A percentile compares a stretch with the other conserved stretches of the same genome.
phyloP scores from a whole-genome alignment of 2,113 vertebrate genomes.

The Pampusana beccarii region DNA sequence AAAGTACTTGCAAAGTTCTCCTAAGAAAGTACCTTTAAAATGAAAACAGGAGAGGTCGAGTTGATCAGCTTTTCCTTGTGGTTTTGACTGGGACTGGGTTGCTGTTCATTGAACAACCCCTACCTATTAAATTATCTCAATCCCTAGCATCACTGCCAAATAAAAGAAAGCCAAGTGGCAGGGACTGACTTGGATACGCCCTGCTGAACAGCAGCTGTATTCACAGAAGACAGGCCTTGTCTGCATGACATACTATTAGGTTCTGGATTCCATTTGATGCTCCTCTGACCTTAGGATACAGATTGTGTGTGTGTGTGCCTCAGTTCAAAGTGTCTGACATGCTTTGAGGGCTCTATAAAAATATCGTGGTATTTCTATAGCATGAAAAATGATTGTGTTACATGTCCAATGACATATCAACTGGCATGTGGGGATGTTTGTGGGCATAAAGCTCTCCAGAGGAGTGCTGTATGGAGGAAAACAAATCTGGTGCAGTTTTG shows the following conservation, averaged over 20 bases:
- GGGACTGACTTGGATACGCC: background rate
- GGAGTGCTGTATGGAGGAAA: background rate
- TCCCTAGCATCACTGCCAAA: background rate
- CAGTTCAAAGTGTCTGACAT: background rate
- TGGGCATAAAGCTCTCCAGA: background rate
- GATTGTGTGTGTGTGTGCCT: background rate
- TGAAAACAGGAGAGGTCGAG: background rate
- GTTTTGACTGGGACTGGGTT: background rate
- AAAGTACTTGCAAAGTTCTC: background rate
- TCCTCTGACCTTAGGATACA: background rate
- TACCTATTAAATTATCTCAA: background rate
- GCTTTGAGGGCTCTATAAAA: background rate
- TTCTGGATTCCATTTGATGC: background rate
- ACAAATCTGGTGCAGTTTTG: background rate
- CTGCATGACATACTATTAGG: background rate
- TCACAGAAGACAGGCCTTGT: background rate
- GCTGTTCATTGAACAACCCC: background rate
- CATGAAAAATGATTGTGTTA: background rate
- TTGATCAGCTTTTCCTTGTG: background rate
- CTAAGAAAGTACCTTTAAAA: background rate
- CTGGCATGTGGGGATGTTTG: background rate
- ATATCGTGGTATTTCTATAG: background rate
- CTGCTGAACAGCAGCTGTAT: background rate
- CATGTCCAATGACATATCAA: background rate
- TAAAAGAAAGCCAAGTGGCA: background rate